These are phyloP conservation scores for Podabrus alpinus DNA, from an alignment of 2,888 invertebrate species.

Conservation along the genomic window DNA sequence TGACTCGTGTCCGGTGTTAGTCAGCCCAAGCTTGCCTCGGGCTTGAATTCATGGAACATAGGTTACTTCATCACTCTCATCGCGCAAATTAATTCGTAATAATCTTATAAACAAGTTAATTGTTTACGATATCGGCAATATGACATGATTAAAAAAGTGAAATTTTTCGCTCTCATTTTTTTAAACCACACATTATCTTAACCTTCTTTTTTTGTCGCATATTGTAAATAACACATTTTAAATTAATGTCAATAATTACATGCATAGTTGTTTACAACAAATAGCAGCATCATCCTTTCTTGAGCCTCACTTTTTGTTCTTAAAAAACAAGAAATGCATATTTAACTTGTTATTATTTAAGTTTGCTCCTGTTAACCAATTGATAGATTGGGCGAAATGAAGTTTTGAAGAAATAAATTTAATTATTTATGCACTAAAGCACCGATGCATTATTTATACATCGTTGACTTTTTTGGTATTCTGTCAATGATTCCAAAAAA, in stretches of 20 bases:
- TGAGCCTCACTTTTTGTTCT: background rate
- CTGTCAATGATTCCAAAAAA: background rate
- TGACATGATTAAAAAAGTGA: background rate
- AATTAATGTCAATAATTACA: background rate
- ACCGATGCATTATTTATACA: background rate
- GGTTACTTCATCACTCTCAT: constrained; percentile 28
- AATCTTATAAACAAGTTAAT: background rate
- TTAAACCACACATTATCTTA: background rate
- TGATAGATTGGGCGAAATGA: background rate
- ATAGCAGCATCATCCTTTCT: background rate
- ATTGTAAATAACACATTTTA: background rate
- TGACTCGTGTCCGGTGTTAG: constrained; percentile 34
- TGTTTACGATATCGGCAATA: background rate
- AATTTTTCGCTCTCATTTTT: background rate
- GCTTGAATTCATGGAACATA: constrained; percentile 22
- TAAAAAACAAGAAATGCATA: background rate
- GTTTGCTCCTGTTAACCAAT: background rate
- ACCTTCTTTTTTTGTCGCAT: background rate
- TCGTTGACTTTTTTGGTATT: background rate
- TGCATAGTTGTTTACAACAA: background rate
- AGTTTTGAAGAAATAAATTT: no score
- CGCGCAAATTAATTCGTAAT: constrained; percentile 11
- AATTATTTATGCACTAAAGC: background rate
- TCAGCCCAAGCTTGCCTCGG: constrained; percentile 20
- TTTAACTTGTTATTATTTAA: background rate